Percentiles rank a stretch among this genome's conserved stretches.
Conservation (phyloP, 2,888 invertebrate genomes). For the Nephrotoma flavescens region DNA sequence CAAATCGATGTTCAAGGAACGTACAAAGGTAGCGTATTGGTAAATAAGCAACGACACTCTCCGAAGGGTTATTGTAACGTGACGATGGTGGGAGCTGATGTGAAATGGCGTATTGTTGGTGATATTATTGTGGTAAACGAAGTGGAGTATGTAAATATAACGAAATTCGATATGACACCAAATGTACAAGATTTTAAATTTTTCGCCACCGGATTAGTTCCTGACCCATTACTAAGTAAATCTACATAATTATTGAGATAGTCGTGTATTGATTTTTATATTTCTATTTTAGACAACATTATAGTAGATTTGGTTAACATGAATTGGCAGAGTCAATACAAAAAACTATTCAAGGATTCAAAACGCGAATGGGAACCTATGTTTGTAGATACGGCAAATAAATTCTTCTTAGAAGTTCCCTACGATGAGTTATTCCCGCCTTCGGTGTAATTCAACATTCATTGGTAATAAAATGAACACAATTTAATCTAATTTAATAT, state of each 20-base stretch:
- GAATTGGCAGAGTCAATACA: background rate
- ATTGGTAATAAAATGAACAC: background rate
- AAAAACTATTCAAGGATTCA: background rate
- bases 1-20: conserved; percentile 38
- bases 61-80: conserved; percentile 43
- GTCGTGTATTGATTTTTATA: background rate
- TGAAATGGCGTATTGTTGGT: conserved; percentile 30
- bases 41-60: conserved; percentile 43
- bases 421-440: background rate
- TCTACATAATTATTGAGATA: background rate
- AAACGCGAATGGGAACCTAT: background rate
- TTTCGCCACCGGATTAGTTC: conserved; percentile 41
- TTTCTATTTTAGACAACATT: background rate
- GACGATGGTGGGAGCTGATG: conserved; percentile 39
- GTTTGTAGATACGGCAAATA: background rate
- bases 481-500: background rate
- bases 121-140: conserved; percentile 38
- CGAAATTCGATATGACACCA: conserved; percentile 44
- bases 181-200: conserved; percentile 46
- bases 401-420: background rate
- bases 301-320: background rate
- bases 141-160: conserved; percentile 39
- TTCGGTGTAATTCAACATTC: no score
- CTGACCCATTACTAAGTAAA: conserved; percentile 52
- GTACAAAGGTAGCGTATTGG: conserved; percentile 44